Percentiles rank a stretch among this genome's conserved stretches.
Conservation (phyloP, 2,113 vertebrate species). For the Abramis brama region DNA sequence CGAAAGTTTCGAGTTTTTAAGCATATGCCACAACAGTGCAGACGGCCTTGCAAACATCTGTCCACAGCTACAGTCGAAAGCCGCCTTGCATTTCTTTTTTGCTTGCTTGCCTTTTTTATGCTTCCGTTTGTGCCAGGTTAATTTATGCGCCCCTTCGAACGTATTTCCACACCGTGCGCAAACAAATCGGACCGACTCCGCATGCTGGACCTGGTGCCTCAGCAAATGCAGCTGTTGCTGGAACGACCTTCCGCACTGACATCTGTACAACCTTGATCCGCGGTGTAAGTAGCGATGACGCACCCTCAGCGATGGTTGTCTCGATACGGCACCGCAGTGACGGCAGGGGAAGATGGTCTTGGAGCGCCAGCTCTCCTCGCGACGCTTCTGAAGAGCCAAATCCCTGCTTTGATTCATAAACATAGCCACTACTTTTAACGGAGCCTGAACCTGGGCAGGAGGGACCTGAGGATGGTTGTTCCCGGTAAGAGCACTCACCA, state of each 20-base stretch:
- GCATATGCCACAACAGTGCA: constrained; percentile 78
- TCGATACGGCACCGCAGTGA: constrained; percentile 70
- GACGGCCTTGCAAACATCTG: constrained; percentile 72
- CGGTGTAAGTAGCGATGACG: constrained; percentile 76
- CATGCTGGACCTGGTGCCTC: constrained; percentile 77
- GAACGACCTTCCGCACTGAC: constrained; percentile 76
- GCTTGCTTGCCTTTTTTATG: constrained; percentile 38
- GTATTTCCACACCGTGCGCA: constrained; percentile 73
- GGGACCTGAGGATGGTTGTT: not conserved
- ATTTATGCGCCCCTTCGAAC: constrained; percentile 57
- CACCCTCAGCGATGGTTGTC: constrained; percentile 71
- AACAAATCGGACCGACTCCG: constrained; percentile 73
- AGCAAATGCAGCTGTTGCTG: constrained; percentile 74
- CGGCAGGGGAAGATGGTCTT: constrained; percentile 69
- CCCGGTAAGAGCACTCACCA: not conserved
- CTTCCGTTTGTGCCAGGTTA: constrained; percentile 58
- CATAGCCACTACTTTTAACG: constrained; percentile 64
- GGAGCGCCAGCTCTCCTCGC: constrained; percentile 67
- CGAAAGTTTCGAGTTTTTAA: constrained; percentile 65
- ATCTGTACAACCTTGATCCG: constrained; percentile 67
- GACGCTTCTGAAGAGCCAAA: constrained; percentile 58
- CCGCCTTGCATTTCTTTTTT: constrained; percentile 61
- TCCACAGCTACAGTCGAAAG: constrained; percentile 77
- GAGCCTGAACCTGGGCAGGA: not conserved
- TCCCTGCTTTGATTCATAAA: constrained; percentile 68